Conservation (phyloP, 37 sponge, comb jelly and placozoan genomes). For the Halichondria panicea region DNA sequence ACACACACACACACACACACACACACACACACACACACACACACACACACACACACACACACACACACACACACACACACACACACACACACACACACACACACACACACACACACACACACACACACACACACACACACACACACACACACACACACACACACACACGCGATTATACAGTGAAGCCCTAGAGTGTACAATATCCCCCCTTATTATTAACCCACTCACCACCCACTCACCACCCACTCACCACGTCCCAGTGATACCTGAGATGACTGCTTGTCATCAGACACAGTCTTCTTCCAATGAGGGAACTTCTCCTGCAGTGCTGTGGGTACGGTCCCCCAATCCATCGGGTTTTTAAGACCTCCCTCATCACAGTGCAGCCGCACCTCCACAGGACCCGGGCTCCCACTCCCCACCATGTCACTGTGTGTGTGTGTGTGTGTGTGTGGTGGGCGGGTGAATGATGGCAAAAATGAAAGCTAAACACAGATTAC, state of each 20-base stretch:
- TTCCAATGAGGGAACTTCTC: slow-evolving; percentile 76
- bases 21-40: slow-evolving; percentile 35
- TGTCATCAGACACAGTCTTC: slow-evolving; percentile 3
- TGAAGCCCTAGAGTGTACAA: neutral
- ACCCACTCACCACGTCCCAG: neutral
- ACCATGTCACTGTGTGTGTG: neutral
- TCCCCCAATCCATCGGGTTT: slow-evolving; percentile 78
- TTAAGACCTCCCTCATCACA: slow-evolving; percentile 37
- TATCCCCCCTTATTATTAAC: neutral
- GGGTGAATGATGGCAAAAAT: neutral
- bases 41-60: too few relatives aligned
- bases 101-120: too few relatives aligned
- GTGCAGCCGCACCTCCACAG: slow-evolving; percentile 1
- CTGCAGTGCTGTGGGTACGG: slow-evolving; percentile 33
- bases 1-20: slow-evolving; percentile 44
- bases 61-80: too few relatives aligned
- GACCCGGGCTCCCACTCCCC: slow-evolving; percentile 16
- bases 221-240: neutral
- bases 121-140: too few relatives aligned
- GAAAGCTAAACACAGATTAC: neutral
- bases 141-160: too few relatives aligned
- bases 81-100: too few relatives aligned
- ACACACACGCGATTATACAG: too few relatives aligned
- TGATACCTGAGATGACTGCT: too few relatives aligned
- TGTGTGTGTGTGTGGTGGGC: neutral